Evolutionary conservation across 2,797 vertebrate species (phyloP), one percentile per base, ranked within the genome.

Genomic region (Harpagifer antarcticus): DNA sequence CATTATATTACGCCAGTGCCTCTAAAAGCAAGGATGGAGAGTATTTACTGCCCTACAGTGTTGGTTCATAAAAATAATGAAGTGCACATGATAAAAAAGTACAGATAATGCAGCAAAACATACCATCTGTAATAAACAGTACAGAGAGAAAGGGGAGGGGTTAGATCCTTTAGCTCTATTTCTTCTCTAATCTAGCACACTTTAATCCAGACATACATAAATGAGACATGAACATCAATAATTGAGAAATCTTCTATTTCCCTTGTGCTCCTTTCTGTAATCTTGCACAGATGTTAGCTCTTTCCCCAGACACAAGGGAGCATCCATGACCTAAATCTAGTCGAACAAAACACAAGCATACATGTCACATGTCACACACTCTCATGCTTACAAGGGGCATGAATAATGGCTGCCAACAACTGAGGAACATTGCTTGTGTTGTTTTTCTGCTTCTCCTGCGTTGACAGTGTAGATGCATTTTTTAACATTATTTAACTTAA

Each of bases 281-380:
- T 90, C 87, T 80, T 58, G 50, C 61, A 60, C 76, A 86, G 81
- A 87, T 73, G 73, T 81, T 69, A 59, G 62, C 53, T 49, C 14
- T 50, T 64, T 76, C 31, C 68, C 19, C 75, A 64, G 76, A 86
- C 72, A 70, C 72, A 76, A 79, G 59, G 63, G 63, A 83, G 60
- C 83, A 84, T 77, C 71, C 37, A 31, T 88, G 87, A 86, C 86
- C 87, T 87, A 79, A 81, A 85, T 89, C 67, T 16, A 64, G 2
- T 4, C 3, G 8, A 68, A 78, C 40, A 78, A 79, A 82, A 71
- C 71, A 76, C 72, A 71, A 40, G 43, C 31, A 68, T 37, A n/a
- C n/a, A n/a, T n/a, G n/a, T n/a, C n/a, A 20, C 31, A 49, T 57
- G 20, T 52, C 47, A 67, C 27, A 65, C 27, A 60, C 19, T 59